Conservation (phyloP, 2,797 vertebrate genomes). For the Enteromius argenteus region DNA sequence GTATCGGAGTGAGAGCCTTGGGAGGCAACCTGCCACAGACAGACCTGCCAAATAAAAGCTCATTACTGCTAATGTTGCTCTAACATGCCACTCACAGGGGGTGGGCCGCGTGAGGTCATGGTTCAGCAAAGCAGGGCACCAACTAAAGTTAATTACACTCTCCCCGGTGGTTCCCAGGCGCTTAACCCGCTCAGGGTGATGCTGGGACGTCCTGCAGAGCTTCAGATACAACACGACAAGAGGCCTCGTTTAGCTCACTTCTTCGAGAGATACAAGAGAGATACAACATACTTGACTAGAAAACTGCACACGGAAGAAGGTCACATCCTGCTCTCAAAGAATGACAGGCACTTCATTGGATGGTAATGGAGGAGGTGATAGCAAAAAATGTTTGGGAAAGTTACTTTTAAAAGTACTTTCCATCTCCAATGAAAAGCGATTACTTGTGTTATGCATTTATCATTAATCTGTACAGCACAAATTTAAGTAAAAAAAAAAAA, state of each 20-base stretch:
- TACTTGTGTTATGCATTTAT: not conserved
- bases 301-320: not conserved
- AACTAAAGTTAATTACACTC: constrained; percentile 78
- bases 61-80: constrained; percentile 80
- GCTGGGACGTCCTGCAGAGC: constrained; percentile 59
- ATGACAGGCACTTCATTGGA: not conserved
- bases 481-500: not conserved
- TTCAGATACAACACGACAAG: constrained; percentile 68
- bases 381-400: not conserved
- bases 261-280: constrained; percentile 42
- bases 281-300: constrained; percentile 14
- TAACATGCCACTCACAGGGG: constrained; percentile 81
- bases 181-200: constrained; percentile 64
- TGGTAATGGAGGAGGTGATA: constrained; percentile 7
- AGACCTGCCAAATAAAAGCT: constrained; percentile 76
- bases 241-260: constrained; percentile 62
- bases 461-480: not conserved
- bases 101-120: constrained; percentile 77
- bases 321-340: constrained; percentile 25
- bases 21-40: constrained; percentile 52
- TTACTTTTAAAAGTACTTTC: not conserved
- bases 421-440: not conserved
- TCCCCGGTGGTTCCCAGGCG: constrained; percentile 69
- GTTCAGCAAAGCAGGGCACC: constrained; percentile 69
- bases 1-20: constrained; percentile 24